Percentiles rank a stretch among this genome's conserved stretches.
Conservation (phyloP, 2,113 vertebrate species). For the Lathamus discolor region DNA sequence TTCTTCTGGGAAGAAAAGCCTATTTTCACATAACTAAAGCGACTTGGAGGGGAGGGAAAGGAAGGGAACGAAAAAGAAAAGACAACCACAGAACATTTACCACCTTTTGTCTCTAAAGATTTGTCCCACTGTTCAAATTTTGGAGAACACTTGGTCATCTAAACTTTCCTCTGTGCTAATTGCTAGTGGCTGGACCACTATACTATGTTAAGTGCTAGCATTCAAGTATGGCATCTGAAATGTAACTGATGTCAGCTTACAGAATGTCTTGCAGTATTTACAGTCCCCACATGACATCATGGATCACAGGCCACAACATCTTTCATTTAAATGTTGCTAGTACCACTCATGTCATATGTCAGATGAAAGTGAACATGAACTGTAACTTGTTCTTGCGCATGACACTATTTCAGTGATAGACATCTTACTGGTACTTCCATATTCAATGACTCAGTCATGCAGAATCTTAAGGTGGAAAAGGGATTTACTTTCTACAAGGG, state of each 20-base stretch:
- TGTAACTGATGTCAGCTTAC: not conserved
- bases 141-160: not conserved
- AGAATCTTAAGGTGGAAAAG: not conserved
- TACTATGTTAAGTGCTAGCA: not conserved
- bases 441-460: not conserved
- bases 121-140: not conserved
- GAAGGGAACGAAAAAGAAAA: not conserved
- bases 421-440: not conserved
- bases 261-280: not conserved
- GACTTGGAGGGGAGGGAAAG: not conserved
- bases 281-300: not conserved
- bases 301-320: not conserved
- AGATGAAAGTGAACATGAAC: not conserved
- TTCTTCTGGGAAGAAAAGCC: not conserved
- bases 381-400: not conserved
- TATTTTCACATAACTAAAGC: not conserved
- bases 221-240: not conserved
- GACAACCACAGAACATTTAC: not conserved
- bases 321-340: not conserved
- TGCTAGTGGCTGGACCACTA: not conserved
- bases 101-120: not conserved
- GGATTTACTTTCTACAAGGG: not conserved
- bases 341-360: not conserved
- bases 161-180: not conserved
- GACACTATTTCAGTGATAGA: not conserved